A percentile compares a stretch with the other conserved stretches of the same genome.
Conservation (phyloP, 35 echinoderm and acorn worm species). For the Apostichopus japonicus region DNA sequence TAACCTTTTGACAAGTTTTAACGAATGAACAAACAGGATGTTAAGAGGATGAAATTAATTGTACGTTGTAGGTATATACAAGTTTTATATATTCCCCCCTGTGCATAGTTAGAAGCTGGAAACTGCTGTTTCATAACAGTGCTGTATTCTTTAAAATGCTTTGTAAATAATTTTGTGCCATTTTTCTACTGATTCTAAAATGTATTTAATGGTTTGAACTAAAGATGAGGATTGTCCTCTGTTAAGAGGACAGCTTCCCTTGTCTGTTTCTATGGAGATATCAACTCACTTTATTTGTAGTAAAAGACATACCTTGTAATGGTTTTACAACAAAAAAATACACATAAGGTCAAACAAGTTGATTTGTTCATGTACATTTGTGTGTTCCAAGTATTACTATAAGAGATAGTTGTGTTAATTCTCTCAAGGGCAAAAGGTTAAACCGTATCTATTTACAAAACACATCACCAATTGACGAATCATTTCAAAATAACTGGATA, state of each 20-base stretch:
- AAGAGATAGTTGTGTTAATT: too few relatives aligned
- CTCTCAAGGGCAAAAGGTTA: too few relatives aligned
- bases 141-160: slow-evolving; percentile 41
- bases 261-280: slow-evolving; percentile 45
- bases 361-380: not conserved
- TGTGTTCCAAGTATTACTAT: too few relatives aligned
- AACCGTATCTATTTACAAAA: too few relatives aligned
- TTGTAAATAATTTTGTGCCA: slow-evolving; percentile 53
- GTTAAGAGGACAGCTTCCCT: not conserved
- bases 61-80: too few relatives aligned
- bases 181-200: slow-evolving; percentile 52
- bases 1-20: too few relatives aligned
- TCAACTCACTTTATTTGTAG: slow-evolving; percentile 55
- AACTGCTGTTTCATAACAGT: slow-evolving; percentile 42
- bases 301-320: slow-evolving; percentile 43
- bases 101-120: slow-evolving; percentile 28
- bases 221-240: not conserved
- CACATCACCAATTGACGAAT: too few relatives aligned
- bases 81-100: not conserved
- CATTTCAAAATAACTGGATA: too few relatives aligned
- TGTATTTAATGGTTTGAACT: slow-evolving; percentile 43
- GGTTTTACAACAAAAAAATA: slow-evolving; percentile 48
- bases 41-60: too few relatives aligned
- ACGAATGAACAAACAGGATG: too few relatives aligned
- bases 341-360: slow-evolving; percentile 39